Evolutionary conservation across 2,797 vertebrate species (phyloP).

Genomic region (Neostethus bicornis): DNA sequence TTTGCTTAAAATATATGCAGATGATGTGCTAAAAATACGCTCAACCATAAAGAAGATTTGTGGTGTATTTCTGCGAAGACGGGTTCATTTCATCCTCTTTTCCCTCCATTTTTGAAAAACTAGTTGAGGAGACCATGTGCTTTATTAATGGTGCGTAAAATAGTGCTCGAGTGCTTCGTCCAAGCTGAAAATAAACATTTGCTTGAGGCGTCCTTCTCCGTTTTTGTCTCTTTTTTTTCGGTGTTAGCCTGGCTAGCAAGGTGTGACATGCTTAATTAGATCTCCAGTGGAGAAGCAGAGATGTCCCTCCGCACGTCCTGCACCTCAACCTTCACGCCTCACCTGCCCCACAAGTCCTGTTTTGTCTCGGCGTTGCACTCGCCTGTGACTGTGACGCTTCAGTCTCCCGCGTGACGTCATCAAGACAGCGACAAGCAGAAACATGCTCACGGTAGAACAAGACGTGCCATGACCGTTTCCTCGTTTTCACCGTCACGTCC

Average conservation of each 20-base stretch:
- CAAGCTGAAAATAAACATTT: background rate
- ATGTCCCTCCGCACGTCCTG: slow-evolving; percentile 20
- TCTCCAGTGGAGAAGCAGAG: background rate
- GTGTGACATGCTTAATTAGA: slow-evolving; percentile 15
- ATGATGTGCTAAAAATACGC: too few species aligned
- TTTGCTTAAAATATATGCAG: too few species aligned
- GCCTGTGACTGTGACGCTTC: slow-evolving; percentile 19
- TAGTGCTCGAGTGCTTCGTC: background rate
- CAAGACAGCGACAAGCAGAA: slow-evolving; percentile 21
- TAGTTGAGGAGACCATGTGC: background rate
- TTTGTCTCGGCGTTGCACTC: slow-evolving; percentile 12
- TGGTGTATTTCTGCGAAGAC: too few species aligned
- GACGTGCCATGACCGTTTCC: slow-evolving; percentile 20
- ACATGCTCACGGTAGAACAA: slow-evolving; percentile 38
- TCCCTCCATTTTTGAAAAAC: background rate
- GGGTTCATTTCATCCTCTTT: too few species aligned
- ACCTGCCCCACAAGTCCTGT: slow-evolving; percentile 4
- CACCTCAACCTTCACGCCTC: slow-evolving; percentile 23
- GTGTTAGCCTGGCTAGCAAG: slow-evolving; percentile 12
- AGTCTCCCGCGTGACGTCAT: slow-evolving; percentile 37
- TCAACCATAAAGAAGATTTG: too few species aligned
- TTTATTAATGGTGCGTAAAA: background rate
- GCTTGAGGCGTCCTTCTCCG: slow-evolving; percentile 3
- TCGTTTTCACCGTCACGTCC: slow-evolving; percentile 23
- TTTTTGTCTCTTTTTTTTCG: background rate